Evolutionary conservation across 2,888 invertebrate genomes (phyloP), one percentile per base, ranked within the genome.

Genomic region (Petrolisthes cinctipes): DNA sequence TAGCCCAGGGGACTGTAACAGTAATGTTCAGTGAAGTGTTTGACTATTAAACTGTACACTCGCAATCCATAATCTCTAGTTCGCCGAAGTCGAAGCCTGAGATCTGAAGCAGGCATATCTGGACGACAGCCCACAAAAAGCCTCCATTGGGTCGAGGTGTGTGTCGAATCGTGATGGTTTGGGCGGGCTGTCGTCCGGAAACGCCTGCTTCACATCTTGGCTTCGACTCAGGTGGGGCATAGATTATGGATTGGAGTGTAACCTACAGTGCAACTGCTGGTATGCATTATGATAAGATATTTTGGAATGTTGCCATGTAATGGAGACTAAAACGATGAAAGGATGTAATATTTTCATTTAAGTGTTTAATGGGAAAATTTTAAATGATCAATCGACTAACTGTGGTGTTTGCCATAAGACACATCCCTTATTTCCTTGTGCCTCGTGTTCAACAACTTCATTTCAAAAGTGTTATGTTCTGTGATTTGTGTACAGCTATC

Each of bases 321-420:
- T 75, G 75, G 75, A 75, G 7, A n/a, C n/a, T 11, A 75, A 61
- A 61, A 61, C 14, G 61, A 61, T 61, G 61, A 14, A 9, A 61
- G 75, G 20, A 20, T 75, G 20, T 75, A 75, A 11, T 75, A 20
- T 75, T 75, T 75, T 75, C n/a, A 75, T 75, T 75, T 75, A 20
- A 75, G n/a, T 23, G 6, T 23, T 75, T 75, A 75, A 75, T 11
- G n/a, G 23, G 75, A 20, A n/a, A 75, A 75, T 11, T 11, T 17
- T 75, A 17, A 75, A 75, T n/a, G n/a, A n/a, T n/a, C n/a, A n/a
- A n/a, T n/a, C n/a, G n/a, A n/a, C n/a, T n/a, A 75, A 11, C 6
- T 75, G 23, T n/a, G 6, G 7, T 75, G n/a, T 75, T 6, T 75
- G 75, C n/a, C 75, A 75, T 75, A 75, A 75, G 7, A 6, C n/a